Conservation (phyloP, 2,888 invertebrate genomes). For the Lysandra coridon region DNA sequence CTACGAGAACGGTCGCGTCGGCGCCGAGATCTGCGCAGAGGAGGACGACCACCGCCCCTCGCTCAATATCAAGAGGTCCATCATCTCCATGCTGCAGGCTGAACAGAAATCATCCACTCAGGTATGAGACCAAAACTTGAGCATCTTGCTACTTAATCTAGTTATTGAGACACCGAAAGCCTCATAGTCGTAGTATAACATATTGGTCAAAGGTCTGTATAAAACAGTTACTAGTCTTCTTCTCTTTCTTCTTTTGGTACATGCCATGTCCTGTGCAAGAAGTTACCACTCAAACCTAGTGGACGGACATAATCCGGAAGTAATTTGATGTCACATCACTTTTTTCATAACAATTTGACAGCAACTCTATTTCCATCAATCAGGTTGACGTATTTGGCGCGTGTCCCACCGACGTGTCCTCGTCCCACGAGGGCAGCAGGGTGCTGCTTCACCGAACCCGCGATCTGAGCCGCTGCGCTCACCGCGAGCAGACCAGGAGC, state of each 20-base stretch:
- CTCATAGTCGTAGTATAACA: too few species aligned
- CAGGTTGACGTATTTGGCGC: slow-evolving; percentile 90
- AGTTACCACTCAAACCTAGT: too few species aligned
- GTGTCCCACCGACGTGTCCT: slow-evolving; percentile 88
- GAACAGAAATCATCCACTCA: slow-evolving; percentile 73
- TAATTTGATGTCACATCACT: too few species aligned
- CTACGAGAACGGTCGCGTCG: slow-evolving; percentile 88
- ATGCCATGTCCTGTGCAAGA: too few species aligned
- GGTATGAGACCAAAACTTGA: slow-evolving; percentile 46
- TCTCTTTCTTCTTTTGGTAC: too few species aligned
- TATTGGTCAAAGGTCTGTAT: too few species aligned
- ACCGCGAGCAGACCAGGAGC: slow-evolving; percentile 85
- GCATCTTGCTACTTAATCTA: too few species aligned
- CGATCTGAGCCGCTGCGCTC: slow-evolving; percentile 86
- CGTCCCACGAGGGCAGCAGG: slow-evolving; percentile 76
- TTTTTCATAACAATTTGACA: too few species aligned
- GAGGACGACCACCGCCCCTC: slow-evolving; percentile 87
- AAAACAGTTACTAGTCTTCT: too few species aligned
- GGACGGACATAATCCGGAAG: too few species aligned
- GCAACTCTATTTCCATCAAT: not conserved
- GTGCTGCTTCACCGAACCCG: slow-evolving; percentile 83
- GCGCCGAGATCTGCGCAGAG: slow-evolving; percentile 87
- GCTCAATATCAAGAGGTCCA: slow-evolving; percentile 94
- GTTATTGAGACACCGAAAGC: too few species aligned
- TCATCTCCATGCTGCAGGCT: slow-evolving; percentile 90